Evolutionary conservation across 1,140 invertebrate species (phyloP).

Genomic region (Brachionus rotundiformis): DNA sequence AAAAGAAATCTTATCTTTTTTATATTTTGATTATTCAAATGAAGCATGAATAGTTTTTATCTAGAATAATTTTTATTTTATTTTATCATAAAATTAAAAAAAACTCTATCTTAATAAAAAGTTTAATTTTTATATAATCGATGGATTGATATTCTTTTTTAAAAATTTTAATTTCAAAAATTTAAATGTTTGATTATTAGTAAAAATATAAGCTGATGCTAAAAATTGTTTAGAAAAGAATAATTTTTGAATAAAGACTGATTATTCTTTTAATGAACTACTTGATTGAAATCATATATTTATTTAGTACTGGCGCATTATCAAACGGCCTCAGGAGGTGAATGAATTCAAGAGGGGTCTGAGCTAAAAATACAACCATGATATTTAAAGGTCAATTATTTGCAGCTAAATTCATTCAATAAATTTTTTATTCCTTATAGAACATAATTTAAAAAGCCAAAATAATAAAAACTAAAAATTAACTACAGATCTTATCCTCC

Average conservation of each 20-base stretch:
- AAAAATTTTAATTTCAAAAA: no score
- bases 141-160: no score
- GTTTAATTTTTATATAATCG: no score
- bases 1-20: background rate
- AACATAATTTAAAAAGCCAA: no score
- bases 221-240: background rate
- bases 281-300: background rate
- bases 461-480: no score
- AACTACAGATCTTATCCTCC: no score
- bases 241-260: background rate
- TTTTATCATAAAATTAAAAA: no score
- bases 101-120: no score
- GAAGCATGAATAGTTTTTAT: background rate
- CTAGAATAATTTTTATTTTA: background rate
- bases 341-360: background rate
- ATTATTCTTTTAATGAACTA: background rate
- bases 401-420: background rate
- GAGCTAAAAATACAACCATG: background rate
- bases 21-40: constrained; percentile 6
- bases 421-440: no score
- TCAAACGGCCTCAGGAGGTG: background rate
- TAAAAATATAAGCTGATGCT: background rate
- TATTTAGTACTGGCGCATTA: background rate
- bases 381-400: constrained; percentile 5
- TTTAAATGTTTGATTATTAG: no score